Percentiles rank a stretch among this genome's conserved stretches.
Conservation (phyloP, 2,888 invertebrate species). For the Agrochola macilenta region DNA sequence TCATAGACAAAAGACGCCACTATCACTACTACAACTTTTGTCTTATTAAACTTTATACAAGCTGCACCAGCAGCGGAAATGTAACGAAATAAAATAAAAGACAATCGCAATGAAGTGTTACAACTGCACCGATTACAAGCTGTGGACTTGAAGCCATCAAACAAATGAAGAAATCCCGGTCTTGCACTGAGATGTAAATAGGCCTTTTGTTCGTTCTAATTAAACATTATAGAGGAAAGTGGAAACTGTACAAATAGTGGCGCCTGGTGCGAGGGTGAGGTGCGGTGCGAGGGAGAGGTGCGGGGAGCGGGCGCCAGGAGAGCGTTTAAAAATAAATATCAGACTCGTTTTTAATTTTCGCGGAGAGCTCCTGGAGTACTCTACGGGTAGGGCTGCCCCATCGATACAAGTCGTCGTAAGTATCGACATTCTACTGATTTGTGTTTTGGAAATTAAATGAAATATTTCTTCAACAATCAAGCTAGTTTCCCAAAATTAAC, state of each 20-base stretch:
- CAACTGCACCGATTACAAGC: conserved; percentile 49
- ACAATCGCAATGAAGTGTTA: conserved; percentile 46
- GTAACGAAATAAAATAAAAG: conserved; percentile 25
- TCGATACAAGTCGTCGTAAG: neutral
- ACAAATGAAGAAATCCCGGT: conserved; percentile 61
- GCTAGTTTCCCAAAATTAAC: neutral
- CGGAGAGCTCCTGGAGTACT: conserved; percentile 33
- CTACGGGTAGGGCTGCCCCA: conserved; percentile 10
- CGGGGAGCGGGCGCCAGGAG: conserved; percentile 56
- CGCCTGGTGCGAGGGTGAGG: neutral
- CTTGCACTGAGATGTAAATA: conserved; percentile 61
- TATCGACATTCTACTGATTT: neutral
- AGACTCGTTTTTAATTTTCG: conserved; percentile 76
- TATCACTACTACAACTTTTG: neutral
- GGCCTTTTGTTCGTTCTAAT: conserved; percentile 72
- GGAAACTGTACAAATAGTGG: conserved; percentile 64
- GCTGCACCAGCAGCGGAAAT: conserved; percentile 13
- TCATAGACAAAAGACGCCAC: neutral
- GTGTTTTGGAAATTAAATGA: neutral
- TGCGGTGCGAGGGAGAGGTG: neutral
- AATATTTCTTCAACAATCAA: neutral
- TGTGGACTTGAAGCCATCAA: conserved; percentile 44
- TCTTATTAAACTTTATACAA: conserved; percentile 10
- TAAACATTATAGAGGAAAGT: conserved; percentile 71
- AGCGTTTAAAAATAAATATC: conserved; percentile 79